Base-by-base conservation (phyloP, 2,113 vertebrate species). In the Heteronetta atricapilla region DNA sequence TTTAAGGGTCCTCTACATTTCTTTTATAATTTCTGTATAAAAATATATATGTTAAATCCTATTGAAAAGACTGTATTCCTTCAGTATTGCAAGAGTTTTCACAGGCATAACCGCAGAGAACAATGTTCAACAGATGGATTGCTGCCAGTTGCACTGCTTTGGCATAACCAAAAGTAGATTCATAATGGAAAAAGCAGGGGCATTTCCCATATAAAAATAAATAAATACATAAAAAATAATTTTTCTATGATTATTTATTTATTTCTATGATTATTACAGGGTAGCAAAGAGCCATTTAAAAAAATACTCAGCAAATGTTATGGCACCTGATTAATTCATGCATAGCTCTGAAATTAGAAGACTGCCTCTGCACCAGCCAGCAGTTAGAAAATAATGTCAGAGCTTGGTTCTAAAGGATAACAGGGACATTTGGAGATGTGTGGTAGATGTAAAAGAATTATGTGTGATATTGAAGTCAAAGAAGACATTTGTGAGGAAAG, bases 41-140 rank as follows among this genome's bases (percentile, higher is more conserved):
- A 70, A 88, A 55, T 86, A 31, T 29, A 13, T n/a, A 28, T 21
- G 10, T 69, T 85, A 22, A 20, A 77, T 82, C 12, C 10, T 56
- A 7, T 29, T 86, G 59, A 66, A 95, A 90, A 53, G 77, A 36
- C 28, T 89, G 59, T 4, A 23, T 46, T 83, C 33, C 18, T 62
- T 90, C 22, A 18, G 28, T 66, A 40, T 55, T 83, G 23, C 34
- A 86, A 72, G 33, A 80, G 36, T 15, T 77, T 77, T 85, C 53
- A 50, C 5, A 66, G 33, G 33, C 26, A 53, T 34, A 82, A 36
- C 44, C 58, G 17, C 59, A 34, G 1, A 2, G 26, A 84, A 28
- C 13, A 11, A 1, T 14, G 8, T 62, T 59, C 10, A n/a, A 6
- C 0, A 0, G 10, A 13, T 15, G 5, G 3, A 3, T 15, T 86